A percentile compares a stretch with the other conserved stretches of the same genome.
These are phyloP conservation scores for Drosophila pseudoananassae DNA, from an alignment of 1,140 invertebrate genomes.

Conservation along the genomic window DNA sequence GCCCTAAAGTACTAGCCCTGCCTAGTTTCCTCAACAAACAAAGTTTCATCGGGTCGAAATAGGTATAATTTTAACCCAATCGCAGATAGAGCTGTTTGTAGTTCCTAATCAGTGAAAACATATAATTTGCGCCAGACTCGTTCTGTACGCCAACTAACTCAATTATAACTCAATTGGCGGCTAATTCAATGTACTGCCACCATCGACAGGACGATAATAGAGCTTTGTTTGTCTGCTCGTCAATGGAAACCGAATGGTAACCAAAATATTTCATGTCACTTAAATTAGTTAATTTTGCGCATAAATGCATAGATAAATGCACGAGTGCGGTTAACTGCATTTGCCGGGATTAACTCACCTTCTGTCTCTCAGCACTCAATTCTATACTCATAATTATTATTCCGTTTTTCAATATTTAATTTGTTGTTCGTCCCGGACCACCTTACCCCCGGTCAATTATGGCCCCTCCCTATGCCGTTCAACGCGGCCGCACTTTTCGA, in stretches of 20 bases:
- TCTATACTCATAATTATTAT: conserved; percentile 64
- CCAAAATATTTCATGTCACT: conserved; percentile 72
- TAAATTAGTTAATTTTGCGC: conserved; percentile 77
- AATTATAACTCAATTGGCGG: conserved; percentile 62
- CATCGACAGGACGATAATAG: conserved; percentile 32
- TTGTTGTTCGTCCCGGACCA: conserved; percentile 41
- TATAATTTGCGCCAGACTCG: conserved; percentile 10
- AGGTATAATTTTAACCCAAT: conserved; percentile 1
- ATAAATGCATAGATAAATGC: conserved; percentile 73
- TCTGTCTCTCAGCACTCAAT: conserved; percentile 2
- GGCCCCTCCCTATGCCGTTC: not conserved
- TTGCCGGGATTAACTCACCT: conserved; percentile 26
- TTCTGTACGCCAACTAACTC: conserved; percentile 30
- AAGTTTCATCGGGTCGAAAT: not conserved
- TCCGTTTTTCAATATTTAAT: conserved; percentile 78
- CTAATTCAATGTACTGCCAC: conserved; percentile 55
- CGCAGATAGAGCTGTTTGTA: not conserved
- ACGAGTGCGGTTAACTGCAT: conserved; percentile 48
- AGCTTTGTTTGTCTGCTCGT: conserved; percentile 40
- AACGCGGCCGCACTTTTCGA: conserved; percentile 32
- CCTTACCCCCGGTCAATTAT: not conserved
- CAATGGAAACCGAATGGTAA: conserved; percentile 55
- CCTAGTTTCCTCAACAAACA: conserved; percentile 5
- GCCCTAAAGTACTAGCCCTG: conserved; percentile 1
- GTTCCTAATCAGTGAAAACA: conserved; percentile 4